Percentiles rank a stretch among this genome's conserved stretches.
Evolutionary conservation across 2,797 vertebrate genomes (phyloP).

Genomic region (Helostoma temminkii): DNA sequence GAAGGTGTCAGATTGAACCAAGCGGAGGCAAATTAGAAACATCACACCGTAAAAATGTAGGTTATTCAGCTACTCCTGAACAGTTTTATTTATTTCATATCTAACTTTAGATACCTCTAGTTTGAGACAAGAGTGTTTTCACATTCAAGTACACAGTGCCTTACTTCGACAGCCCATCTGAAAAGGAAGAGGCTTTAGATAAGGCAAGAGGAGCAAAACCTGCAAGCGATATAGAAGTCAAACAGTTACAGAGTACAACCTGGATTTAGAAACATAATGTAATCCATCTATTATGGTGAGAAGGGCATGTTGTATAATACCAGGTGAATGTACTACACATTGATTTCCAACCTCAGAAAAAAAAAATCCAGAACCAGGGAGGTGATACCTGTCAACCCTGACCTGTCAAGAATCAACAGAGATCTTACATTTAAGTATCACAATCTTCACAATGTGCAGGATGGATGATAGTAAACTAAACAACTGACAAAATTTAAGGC

Average conservation of each 20-base stretch:
- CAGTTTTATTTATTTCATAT: conserved; percentile 76
- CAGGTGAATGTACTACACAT: conserved; percentile 59
- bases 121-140: conserved; percentile 79
- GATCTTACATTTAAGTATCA: conserved; percentile 27
- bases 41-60: conserved; percentile 42
- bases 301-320: conserved; percentile 51
- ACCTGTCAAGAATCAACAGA: conserved; percentile 34
- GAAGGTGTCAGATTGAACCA: background rate
- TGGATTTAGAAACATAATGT: conserved; percentile 65
- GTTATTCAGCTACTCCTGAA: conserved; percentile 68
- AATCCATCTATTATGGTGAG: conserved; percentile 49
- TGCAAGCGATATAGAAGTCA: conserved; percentile 72
- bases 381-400: conserved; percentile 23
- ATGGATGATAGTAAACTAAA: no score
- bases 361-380: conserved; percentile 33
- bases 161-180: conserved; percentile 63
- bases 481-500: conserved; percentile 69
- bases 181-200: conserved; percentile 68
- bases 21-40: conserved; percentile 13
- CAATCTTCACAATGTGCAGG: conserved; percentile 58
- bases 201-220: conserved; percentile 78
- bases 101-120: conserved; percentile 75
- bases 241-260: conserved; percentile 73
- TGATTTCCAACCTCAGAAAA: conserved; percentile 48
- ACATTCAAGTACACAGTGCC: conserved; percentile 83